phyloP scores from a whole-genome alignment of 2,797 vertebrate species.

The Rhinatrema bivittatum region DNA sequence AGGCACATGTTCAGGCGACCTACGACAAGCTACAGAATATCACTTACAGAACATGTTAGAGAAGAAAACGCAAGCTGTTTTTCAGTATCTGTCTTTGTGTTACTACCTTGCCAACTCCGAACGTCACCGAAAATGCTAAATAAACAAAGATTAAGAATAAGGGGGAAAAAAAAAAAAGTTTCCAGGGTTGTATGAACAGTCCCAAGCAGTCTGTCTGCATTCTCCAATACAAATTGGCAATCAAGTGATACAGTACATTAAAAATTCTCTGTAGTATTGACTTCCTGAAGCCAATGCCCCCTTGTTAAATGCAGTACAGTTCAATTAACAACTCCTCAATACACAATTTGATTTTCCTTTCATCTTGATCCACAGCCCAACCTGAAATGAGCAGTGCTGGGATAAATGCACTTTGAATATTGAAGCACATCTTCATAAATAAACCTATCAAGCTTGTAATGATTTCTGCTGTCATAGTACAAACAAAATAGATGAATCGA shows the following conservation, averaged over 20 bases:
- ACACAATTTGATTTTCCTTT: constrained; percentile 77
- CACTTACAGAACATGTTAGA: no score
- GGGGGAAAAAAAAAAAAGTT: constrained; percentile 25
- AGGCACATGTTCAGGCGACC: no score
- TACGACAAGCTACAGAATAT: no score
- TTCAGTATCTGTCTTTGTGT: no score
- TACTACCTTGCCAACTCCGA: no score
- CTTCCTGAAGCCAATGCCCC: constrained; percentile 52
- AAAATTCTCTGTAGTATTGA: constrained; percentile 54
- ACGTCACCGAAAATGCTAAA: no score
- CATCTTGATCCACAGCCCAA: constrained; percentile 67
- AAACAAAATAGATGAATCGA: constrained; percentile 43
- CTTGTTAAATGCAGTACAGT: constrained; percentile 64
- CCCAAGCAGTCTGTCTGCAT: constrained; percentile 37
- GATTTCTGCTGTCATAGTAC: constrained; percentile 60
- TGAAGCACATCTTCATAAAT: constrained; percentile 58
- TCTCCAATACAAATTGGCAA: constrained; percentile 55
- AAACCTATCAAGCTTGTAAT: constrained; percentile 60
- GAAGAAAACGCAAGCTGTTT: no score
- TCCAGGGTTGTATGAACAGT: constrained; percentile 31
- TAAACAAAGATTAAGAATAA: no score
- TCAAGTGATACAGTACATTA: constrained; percentile 52
- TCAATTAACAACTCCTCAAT: constrained; percentile 78
- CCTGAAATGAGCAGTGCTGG: constrained; percentile 53
- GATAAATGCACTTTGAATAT: constrained; percentile 63